Evolutionary conservation across 2,113 vertebrate genomes (phyloP).

Genomic region (Bubo bubo): DNA sequence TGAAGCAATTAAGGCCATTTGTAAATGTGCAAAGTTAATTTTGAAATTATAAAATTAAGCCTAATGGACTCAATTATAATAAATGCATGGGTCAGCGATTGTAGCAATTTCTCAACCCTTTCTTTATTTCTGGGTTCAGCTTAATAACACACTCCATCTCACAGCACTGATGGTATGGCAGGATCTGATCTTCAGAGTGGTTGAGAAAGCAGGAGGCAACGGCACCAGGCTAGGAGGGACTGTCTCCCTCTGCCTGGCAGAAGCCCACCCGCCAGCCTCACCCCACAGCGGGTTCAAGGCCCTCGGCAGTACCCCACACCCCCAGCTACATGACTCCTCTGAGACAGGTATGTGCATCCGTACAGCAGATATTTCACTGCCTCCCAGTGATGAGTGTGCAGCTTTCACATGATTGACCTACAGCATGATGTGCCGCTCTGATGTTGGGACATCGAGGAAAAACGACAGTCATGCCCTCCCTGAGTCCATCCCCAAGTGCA

Average conservation of each 20-base stretch:
- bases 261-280: neutral
- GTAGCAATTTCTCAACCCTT: constrained; percentile 48
- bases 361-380: neutral
- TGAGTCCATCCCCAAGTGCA: accelerated
- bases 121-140: constrained; percentile 28
- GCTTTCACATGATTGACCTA: neutral
- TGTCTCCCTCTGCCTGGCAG: neutral
- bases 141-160: constrained; percentile 49
- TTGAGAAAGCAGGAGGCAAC: neutral
- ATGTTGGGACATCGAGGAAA: neutral
- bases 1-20: constrained; percentile 63
- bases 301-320: neutral
- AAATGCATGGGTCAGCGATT: constrained; percentile 50
- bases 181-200: neutral
- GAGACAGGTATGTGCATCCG: neutral
- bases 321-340: neutral
- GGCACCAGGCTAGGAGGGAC: neutral
- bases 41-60: constrained; percentile 72
- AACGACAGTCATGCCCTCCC: neutral
- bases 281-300: too few species aligned
- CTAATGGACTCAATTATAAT: constrained; percentile 72
- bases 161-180: neutral
- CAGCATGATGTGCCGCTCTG: neutral
- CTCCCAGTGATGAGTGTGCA: accelerated
- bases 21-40: constrained; percentile 65